Conservation (phyloP, 2,797 vertebrate species). For the Danio albolineatus region DNA sequence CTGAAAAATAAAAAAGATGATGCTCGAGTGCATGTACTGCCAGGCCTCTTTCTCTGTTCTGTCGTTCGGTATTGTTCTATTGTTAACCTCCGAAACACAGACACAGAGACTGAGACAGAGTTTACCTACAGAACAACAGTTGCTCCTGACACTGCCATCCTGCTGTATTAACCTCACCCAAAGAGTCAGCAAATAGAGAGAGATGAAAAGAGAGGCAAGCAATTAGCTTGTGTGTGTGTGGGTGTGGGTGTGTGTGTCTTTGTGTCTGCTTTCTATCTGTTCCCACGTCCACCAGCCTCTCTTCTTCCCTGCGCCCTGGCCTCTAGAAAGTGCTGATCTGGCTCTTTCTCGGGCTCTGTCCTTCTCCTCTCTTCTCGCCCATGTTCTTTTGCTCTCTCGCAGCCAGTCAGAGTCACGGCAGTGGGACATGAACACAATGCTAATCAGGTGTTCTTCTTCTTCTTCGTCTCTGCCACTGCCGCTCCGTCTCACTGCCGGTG, state of each 20-base stretch:
- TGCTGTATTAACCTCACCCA: slow-evolving; percentile 30
- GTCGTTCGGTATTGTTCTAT: background rate
- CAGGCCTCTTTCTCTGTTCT: slow-evolving; percentile 1
- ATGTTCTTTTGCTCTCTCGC: slow-evolving; percentile 49
- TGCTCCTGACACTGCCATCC: slow-evolving; percentile 35
- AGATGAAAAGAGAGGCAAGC: slow-evolving; percentile 28
- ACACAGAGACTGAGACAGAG: slow-evolving; percentile 17
- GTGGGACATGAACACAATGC: slow-evolving; percentile 79
- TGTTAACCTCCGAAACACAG: slow-evolving; percentile 18
- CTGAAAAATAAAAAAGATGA: too few species aligned
- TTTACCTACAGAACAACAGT: slow-evolving; percentile 34
- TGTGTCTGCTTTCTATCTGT: slow-evolving; percentile 46
- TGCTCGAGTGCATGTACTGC: background rate
- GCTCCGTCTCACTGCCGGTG: slow-evolving; percentile 39
- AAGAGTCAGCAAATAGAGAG: slow-evolving; percentile 29
- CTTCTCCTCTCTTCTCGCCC: slow-evolving; percentile 31
- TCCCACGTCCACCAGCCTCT: slow-evolving; percentile 44
- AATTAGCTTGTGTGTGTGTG: slow-evolving; percentile 2
- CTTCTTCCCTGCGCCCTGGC: slow-evolving; percentile 55
- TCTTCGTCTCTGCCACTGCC: slow-evolving; percentile 11
- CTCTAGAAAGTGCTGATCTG: slow-evolving; percentile 69
- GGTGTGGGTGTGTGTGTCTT: background rate
- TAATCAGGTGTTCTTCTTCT: slow-evolving; percentile 70
- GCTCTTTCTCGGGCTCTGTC: slow-evolving; percentile 60
- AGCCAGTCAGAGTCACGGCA: slow-evolving; percentile 68